Percentiles rank a stretch among this genome's conserved stretches.
Conservation (phyloP, 1,140 invertebrate genomes). For the Amphibalanus amphitrite region DNA sequence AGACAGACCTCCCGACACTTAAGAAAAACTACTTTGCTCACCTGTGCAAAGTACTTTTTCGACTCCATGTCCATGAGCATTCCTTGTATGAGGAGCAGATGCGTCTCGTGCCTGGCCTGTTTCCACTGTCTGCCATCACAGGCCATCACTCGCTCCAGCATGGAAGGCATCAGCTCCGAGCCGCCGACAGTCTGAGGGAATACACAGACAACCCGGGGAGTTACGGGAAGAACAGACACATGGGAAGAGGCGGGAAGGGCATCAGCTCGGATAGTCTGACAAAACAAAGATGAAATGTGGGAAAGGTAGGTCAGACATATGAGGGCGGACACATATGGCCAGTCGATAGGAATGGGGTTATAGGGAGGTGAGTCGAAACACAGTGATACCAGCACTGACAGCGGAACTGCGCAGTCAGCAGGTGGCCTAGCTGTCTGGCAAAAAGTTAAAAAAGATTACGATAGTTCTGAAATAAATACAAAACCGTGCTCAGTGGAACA, state of each 20-base stretch:
- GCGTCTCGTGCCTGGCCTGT: conserved; percentile 74
- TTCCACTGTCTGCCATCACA: conserved; percentile 82
- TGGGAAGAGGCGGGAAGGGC: neutral
- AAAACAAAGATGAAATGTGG: neutral
- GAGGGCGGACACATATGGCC: no score
- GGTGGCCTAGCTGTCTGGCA: no score
- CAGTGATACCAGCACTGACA: no score
- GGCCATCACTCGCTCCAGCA: conserved; percentile 45
- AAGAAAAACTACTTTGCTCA: conserved; percentile 12
- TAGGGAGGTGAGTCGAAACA: no score
- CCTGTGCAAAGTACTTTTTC: conserved; percentile 64
- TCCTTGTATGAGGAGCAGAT: conserved; percentile 78
- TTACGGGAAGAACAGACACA: neutral
- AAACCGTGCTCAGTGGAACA: no score
- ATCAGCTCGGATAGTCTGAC: neutral
- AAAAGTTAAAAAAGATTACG: no score
- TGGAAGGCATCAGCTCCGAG: neutral
- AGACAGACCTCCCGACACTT: no score
- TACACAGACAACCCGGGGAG: neutral
- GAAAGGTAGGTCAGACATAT: no score
- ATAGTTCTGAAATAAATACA: no score
- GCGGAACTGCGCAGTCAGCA: no score
- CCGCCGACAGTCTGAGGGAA: neutral
- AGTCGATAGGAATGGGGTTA: no score
- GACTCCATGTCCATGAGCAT: conserved; percentile 83